Evolutionary conservation across 2,797 vertebrate genomes (phyloP).

Genomic region (Coluber constrictor): DNA sequence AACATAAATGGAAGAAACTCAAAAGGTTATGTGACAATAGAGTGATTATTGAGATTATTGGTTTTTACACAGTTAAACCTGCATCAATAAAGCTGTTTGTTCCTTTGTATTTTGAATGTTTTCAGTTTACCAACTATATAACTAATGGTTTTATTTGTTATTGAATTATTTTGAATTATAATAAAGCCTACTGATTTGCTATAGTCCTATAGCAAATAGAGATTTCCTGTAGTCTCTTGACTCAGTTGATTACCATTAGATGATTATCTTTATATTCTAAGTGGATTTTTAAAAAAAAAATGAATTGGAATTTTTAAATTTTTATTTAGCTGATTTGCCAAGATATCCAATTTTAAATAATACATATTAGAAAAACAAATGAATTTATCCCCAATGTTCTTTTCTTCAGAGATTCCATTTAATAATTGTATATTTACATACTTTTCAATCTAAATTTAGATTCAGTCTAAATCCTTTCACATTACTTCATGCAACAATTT

Average conservation of each 20-base stretch:
- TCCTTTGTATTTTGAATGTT: neutral
- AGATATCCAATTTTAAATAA: neutral
- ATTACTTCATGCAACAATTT: neutral
- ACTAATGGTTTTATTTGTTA: neutral
- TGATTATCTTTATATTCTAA: neutral
- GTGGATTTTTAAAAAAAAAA: neutral
- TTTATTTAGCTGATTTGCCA: neutral
- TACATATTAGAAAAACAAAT: neutral
- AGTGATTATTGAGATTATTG: neutral
- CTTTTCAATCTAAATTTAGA: neutral
- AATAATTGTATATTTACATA: too few relatives aligned
- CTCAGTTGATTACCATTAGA: neutral
- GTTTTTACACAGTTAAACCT: neutral
- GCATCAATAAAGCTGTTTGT: neutral
- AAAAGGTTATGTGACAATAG: neutral
- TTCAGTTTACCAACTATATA: neutral
- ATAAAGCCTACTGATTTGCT: neutral
- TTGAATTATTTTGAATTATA: neutral
- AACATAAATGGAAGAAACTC: neutral
- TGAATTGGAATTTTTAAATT: neutral
- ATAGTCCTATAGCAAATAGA: too few relatives aligned
- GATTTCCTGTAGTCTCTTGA: neutral
- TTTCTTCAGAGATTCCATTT: neutral
- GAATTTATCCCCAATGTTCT: neutral
- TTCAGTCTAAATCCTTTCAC: neutral